phyloP scores from a whole-genome alignment of 1,140 invertebrate species.

The Hypothenemus hampei region DNA sequence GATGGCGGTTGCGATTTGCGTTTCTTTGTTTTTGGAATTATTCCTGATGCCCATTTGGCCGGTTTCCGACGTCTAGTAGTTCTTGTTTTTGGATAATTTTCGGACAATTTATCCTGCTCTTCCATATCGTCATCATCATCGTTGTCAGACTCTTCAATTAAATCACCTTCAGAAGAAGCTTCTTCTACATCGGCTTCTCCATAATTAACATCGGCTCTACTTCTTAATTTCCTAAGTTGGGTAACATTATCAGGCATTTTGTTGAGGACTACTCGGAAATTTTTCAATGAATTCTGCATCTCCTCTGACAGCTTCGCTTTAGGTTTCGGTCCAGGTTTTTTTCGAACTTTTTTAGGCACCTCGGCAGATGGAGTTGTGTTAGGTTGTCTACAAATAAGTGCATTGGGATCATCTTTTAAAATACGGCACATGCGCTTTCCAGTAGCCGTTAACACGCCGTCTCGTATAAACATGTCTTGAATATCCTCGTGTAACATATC shows the following conservation, averaged over 20 bases:
- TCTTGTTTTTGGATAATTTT: conserved; percentile 15
- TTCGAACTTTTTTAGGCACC: conserved; percentile 10
- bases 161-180: conserved; percentile 1
- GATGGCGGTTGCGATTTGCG: conserved; percentile 14
- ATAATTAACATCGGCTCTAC: neutral
- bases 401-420: conserved; percentile 34
- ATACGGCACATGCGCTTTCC: conserved; percentile 53
- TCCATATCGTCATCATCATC: conserved; percentile 4
- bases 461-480: conserved; percentile 61
- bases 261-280: conserved; percentile 29
- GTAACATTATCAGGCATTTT: conserved; percentile 31
- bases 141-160: conserved; percentile 3
- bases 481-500: conserved; percentile 61
- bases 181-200: conserved; percentile 7
- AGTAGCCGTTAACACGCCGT: conserved; percentile 53
- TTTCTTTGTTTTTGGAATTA: conserved; percentile 24
- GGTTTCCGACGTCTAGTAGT: conserved; percentile 13
- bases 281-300: conserved; percentile 24
- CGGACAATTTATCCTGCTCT: conserved; percentile 16
- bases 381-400: neutral
- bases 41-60: conserved; percentile 30
- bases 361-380: neutral
- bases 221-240: conserved; percentile 12
- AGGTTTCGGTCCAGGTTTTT: conserved; percentile 24
- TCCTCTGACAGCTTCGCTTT: conserved; percentile 7